Base-by-base conservation (phyloP, 2,888 invertebrate species). In the Gymnocheta viridis region DNA sequence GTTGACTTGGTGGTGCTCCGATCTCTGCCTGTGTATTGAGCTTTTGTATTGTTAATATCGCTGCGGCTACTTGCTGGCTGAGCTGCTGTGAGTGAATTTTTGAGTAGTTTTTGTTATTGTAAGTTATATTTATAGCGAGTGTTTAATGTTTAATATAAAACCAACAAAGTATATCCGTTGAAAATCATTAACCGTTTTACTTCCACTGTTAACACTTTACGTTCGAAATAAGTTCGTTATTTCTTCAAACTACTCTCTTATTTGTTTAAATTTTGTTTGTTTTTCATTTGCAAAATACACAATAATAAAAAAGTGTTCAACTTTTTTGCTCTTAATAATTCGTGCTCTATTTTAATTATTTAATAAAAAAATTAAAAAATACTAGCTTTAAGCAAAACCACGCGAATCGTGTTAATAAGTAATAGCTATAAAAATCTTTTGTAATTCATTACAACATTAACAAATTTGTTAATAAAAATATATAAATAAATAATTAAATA, bases 131-230 rank as follows among this genome's bases (percentile, higher is more conserved):
- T 70, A 78, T 56, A 79, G 80, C 70, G 77, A 74, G 78, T 72
- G 41, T 80, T 85, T 84, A 81, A 67, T 82, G 79, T 64, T 87
- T 85, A 84, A 86, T 87, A 87, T 87, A 87, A 86, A 87, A 87
- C 85, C 87, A 85, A 86, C 86, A 85, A 86, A 73, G 77, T 80
- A 82, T 85, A 86, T 80, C 85, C 84, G 85, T 78, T 85, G 85
- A 82, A 86, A 87, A 82, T 86, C 87, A 87, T 87, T 87, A 86
- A 87, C 84, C 85, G 86, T 85, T 82, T 85, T 85, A 86, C 86
- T 82, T 85, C 85, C 86, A 87, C 84, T 74, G 85, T 85, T 72
- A 82, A 67, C 83, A 81, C 83, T 85, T 74, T 60, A 72, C 76
- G 76, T 73, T 67, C 24, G 47, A 70, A 64, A 62, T 54, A 44